Conservation (phyloP, 2,113 vertebrate genomes). For the Buteo buteo region DNA sequence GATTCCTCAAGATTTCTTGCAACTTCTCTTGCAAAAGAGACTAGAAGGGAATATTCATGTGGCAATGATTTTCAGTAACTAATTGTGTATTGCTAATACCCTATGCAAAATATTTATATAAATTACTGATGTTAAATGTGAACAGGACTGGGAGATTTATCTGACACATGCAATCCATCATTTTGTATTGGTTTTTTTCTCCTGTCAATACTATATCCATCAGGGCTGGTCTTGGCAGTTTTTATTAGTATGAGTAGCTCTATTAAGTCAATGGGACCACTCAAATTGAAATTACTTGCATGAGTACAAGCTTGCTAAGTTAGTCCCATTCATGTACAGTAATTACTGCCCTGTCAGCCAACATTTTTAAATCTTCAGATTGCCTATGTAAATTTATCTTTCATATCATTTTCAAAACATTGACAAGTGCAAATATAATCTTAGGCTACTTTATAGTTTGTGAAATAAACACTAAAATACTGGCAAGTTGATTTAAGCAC, state of each 20-base stretch:
- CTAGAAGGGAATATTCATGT: neutral
- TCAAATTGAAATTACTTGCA: neutral
- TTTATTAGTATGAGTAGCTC: neutral
- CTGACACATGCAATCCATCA: neutral
- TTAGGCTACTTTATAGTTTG: neutral
- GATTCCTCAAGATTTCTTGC: neutral
- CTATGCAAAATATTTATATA: neutral
- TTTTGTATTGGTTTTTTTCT: neutral
- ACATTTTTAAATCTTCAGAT: neutral
- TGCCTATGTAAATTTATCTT: neutral
- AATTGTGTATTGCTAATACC: neutral
- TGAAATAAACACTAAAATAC: neutral
- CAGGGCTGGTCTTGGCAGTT: neutral
- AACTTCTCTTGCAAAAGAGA: neutral
- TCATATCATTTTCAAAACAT: neutral
- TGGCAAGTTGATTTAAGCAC: neutral
- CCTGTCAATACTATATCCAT: neutral
- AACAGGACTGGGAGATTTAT: neutral
- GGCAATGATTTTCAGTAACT: neutral
- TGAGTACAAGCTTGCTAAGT: neutral
- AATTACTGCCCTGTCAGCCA: neutral
- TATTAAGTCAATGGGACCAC: neutral
- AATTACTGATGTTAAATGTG: neutral
- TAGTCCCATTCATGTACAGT: neutral
- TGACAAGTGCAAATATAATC: neutral